Evolutionary conservation across 2,888 invertebrate species (phyloP).

Genomic region (Lampropteryx suffumata): DNA sequence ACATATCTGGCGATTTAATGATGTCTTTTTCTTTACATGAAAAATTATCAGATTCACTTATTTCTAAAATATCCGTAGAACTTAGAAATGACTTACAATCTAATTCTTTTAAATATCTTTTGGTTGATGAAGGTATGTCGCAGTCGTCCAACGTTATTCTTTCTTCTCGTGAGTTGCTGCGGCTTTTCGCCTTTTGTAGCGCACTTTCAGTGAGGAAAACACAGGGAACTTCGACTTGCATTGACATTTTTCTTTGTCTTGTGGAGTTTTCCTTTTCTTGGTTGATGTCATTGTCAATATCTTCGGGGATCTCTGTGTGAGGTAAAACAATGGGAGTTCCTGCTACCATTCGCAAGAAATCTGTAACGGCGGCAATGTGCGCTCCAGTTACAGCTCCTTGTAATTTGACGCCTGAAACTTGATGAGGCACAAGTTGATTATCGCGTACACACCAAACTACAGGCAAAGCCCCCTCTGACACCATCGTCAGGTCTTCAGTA

Average conservation of each 20-base stretch:
- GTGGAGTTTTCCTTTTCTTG: conserved; percentile 71
- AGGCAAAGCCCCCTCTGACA: conserved; percentile 83
- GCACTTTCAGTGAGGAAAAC: conserved; percentile 79
- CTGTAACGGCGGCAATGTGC: conserved; percentile 85
- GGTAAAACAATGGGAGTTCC: conserved; percentile 85
- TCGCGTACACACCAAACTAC: conserved; percentile 87
- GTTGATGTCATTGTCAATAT: conserved; percentile 70
- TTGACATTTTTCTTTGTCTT: conserved; percentile 75
- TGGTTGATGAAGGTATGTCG: conserved; percentile 55
- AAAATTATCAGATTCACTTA: conserved; percentile 45
- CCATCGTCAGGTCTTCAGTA: conserved; percentile 73
- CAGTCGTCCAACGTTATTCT: conserved; percentile 66
- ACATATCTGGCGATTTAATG: conserved; percentile 54
- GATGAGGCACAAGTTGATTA: conserved; percentile 86
- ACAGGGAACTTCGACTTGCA: conserved; percentile 81
- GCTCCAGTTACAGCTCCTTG: conserved; percentile 86
- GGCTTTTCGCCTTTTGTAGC: conserved; percentile 72
- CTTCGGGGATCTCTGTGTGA: conserved; percentile 68
- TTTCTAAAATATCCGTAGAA: conserved; percentile 60
- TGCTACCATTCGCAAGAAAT: conserved; percentile 85
- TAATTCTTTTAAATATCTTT: conserved; percentile 57
- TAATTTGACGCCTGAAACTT: conserved; percentile 85
- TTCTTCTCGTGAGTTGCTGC: conserved; percentile 75
- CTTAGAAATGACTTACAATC: conserved; percentile 61
- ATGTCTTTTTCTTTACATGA: conserved; percentile 49